Percentiles rank a stretch among this genome's conserved stretches.
Evolutionary conservation across 2,797 vertebrate species (phyloP).

Genomic region (Loriculus beryllinus): DNA sequence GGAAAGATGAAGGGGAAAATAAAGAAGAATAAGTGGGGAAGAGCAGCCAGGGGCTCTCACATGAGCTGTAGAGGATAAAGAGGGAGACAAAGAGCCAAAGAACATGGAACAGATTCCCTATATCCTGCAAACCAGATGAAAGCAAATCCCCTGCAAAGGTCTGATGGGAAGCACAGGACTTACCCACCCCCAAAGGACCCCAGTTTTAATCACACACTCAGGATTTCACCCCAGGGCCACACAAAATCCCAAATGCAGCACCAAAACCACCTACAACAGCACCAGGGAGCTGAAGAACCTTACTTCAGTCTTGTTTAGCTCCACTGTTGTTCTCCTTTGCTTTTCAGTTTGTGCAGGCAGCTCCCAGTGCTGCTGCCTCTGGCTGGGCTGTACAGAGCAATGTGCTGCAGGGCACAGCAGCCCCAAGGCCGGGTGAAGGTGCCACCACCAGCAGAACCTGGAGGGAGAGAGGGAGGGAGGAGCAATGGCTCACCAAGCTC

Average conservation of each 20-base stretch:
- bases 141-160: neutral
- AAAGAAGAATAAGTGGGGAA: neutral
- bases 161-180: neutral
- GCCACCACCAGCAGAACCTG: neutral
- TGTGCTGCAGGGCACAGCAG: fast-evolving
- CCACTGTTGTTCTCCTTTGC: neutral
- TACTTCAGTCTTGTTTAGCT: neutral
- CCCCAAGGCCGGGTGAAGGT: fast-evolving
- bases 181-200: neutral
- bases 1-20: neutral
- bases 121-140: neutral
- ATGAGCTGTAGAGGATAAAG: neutral
- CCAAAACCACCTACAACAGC: neutral
- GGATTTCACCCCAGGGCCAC: neutral
- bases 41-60: neutral
- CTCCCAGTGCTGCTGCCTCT: neutral
- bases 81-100: neutral
- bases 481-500: neutral
- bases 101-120: neutral
- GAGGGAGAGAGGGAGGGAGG: neutral
- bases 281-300: neutral
- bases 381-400: neutral
- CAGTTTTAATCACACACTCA: neutral
- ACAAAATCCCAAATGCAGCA: neutral
- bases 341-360: fast-evolving